phyloP scores from a whole-genome alignment of 2,888 invertebrate genomes.

The Monopis laevigella region DNA sequence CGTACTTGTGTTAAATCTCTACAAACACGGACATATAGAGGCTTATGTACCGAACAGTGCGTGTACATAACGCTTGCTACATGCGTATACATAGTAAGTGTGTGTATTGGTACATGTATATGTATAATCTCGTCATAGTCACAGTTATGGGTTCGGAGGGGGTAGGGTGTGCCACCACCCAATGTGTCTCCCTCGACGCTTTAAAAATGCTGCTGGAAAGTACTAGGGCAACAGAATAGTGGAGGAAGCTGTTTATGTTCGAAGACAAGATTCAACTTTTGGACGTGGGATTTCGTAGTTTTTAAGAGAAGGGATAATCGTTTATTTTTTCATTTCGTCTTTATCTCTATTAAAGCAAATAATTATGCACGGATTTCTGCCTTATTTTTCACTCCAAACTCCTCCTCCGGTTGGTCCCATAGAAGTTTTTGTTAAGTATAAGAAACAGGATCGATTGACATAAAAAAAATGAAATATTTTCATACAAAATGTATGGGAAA shows the following conservation, averaged over 20 bases:
- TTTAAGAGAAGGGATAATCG: no score
- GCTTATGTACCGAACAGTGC: conserved; percentile 37
- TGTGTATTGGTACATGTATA: conserved; percentile 40
- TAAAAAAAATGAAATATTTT: no score
- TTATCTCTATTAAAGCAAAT: no score
- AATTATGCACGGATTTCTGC: no score
- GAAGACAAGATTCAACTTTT: conserved; percentile 27
- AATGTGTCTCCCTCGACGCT: conserved; percentile 53
- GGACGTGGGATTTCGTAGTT: no score
- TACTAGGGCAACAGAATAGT: conserved; percentile 45
- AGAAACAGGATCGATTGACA: no score
- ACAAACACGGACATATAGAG: conserved; percentile 26
- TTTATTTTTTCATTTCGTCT: no score
- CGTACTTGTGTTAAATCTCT: background rate
- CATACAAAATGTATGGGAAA: no score
- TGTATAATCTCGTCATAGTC: conserved; percentile 67
- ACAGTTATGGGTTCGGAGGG: conserved; percentile 46
- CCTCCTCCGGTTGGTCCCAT: no score
- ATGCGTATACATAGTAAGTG: conserved; percentile 37
- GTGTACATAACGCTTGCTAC: conserved; percentile 42
- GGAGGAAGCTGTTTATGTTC: conserved; percentile 58
- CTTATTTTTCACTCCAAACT: no score
- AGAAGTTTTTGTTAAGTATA: no score
- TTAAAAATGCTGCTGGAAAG: conserved; percentile 61
- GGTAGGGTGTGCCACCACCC: conserved; percentile 31